Conservation (phyloP, 1,140 invertebrate species). For the Chironomus tepperi region DNA sequence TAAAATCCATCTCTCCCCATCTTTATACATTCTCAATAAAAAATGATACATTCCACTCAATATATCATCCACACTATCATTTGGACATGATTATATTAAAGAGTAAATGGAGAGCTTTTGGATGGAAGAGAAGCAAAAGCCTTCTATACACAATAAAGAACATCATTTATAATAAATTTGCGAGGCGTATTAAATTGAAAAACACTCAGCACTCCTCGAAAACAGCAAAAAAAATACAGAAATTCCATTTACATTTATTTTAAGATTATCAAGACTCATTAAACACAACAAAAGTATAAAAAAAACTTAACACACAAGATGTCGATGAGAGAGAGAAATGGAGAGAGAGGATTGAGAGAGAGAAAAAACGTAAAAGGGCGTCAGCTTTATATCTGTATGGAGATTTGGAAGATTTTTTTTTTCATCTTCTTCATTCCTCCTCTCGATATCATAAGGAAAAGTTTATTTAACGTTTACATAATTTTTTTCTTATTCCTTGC, state of each 20-base stretch:
- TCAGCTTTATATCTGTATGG: slow-evolving; percentile 4
- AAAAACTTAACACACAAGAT: slow-evolving; percentile 14
- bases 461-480: slow-evolving; percentile 14
- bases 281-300: slow-evolving; percentile 11
- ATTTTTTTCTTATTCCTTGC: not conserved
- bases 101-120: not conserved
- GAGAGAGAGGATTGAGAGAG: no score
- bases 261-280: not conserved
- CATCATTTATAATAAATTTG: not conserved
- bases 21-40: no score
- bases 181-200: not conserved
- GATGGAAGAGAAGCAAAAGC: not conserved
- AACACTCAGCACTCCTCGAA: not conserved
- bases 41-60: no score
- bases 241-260: not conserved
- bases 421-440: not conserved
- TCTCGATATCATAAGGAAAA: not conserved
- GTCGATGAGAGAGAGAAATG: not conserved
- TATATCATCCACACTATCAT: no score
- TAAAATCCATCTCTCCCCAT: no score
- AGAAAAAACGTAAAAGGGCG: not conserved
- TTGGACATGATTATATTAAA: not conserved
- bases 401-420: not conserved
- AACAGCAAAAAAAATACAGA: not conserved
- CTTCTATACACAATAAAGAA: not conserved